Conservation (phyloP, 2,797 vertebrate genomes). For the Gymnopithys bicolor region DNA sequence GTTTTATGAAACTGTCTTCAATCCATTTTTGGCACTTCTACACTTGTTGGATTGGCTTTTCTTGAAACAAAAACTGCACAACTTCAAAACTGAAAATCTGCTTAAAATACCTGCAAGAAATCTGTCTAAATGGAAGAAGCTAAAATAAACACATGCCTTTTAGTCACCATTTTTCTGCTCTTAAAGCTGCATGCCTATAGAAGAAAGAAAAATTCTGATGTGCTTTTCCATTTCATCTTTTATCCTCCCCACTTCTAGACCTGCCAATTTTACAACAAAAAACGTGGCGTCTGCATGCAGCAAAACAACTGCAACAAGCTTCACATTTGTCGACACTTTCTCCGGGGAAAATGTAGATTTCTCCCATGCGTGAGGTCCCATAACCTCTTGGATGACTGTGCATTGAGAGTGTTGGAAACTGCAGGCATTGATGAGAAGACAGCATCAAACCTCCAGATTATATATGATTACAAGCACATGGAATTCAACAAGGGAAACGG, state of each 20-base stretch:
- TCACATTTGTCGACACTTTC: constrained; percentile 86
- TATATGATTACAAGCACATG: constrained; percentile 47
- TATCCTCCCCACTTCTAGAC: constrained; percentile 69
- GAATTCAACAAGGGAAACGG: constrained; percentile 31
- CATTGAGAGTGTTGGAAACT: constrained; percentile 63
- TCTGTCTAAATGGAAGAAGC: neutral
- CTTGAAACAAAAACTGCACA: neutral
- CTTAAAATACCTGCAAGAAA: neutral
- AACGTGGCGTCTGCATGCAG: constrained; percentile 76
- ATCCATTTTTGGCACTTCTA: neutral
- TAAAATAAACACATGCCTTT: neutral
- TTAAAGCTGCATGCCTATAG: neutral
- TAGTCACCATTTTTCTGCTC: neutral
- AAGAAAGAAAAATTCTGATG: neutral
- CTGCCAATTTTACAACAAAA: constrained; percentile 87
- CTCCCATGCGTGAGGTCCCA: constrained; percentile 80
- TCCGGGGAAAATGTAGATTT: constrained; percentile 83
- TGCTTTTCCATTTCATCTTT: neutral
- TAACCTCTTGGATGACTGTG: constrained; percentile 50
- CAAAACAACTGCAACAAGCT: constrained; percentile 81
- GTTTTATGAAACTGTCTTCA: neutral
- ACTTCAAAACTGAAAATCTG: neutral
- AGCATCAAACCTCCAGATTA: constrained; percentile 73
- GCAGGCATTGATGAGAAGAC: constrained; percentile 73
- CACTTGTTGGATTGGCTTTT: neutral